phyloP scores from a whole-genome alignment of 2,797 vertebrate species.

The Pyrrhura leucotis region DNA sequence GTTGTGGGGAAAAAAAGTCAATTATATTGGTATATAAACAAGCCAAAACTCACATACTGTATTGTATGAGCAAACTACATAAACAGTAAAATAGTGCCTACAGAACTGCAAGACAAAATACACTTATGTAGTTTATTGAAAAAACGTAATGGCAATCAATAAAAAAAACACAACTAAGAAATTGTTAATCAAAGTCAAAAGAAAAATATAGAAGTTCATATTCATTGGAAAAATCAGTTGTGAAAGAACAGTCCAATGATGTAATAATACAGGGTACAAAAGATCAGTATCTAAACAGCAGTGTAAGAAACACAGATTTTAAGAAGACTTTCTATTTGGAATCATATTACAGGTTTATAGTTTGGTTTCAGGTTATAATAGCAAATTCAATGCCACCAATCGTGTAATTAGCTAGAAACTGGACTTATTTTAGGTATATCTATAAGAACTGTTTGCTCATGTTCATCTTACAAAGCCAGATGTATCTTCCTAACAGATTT shows the following conservation, averaged over 20 bases:
- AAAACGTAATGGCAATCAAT: background rate
- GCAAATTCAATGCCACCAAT: background rate
- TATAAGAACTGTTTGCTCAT: background rate
- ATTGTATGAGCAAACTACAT: background rate
- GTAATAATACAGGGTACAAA: background rate
- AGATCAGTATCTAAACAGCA: background rate
- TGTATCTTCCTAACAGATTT: background rate
- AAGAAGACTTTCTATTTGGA: background rate
- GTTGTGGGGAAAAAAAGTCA: background rate
- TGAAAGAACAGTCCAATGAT: background rate
- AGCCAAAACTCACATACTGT: background rate
- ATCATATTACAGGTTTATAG: background rate
- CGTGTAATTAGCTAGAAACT: background rate
- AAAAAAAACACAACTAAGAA: background rate
- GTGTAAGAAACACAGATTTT: background rate
- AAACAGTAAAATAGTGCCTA: background rate
- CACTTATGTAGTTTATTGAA: background rate
- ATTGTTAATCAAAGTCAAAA: background rate
- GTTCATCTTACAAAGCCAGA: fast-evolving
- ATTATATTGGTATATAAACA: background rate
- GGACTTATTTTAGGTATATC: background rate
- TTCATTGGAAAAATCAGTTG: background rate
- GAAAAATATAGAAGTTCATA: background rate
- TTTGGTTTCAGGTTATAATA: background rate
- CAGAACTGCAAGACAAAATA: background rate